phyloP scores from a whole-genome alignment of 2,888 invertebrate genomes.

The Tupiocoris notatus region DNA sequence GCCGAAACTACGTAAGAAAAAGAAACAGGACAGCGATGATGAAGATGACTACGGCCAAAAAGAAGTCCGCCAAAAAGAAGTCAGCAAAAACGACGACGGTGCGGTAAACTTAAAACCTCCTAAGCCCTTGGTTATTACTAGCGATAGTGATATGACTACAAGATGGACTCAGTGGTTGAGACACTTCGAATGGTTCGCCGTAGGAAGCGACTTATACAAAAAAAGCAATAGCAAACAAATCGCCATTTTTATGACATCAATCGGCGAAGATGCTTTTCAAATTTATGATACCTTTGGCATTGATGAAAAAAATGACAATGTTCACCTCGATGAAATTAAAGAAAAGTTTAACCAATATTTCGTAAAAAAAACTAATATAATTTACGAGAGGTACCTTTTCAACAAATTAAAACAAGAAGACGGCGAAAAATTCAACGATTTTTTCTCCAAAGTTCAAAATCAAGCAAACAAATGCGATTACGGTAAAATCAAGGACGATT shows the following conservation, averaged over 20 bases:
- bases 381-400: not conserved
- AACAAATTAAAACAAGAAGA: too few relatives aligned
- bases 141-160: not conserved
- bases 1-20: too few relatives aligned
- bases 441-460: not conserved
- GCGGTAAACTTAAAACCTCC: not conserved
- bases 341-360: not conserved
- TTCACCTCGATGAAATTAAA: not conserved
- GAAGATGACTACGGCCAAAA: too few relatives aligned
- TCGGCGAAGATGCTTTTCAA: not conserved
- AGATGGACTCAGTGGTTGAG: not conserved
- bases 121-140: not conserved
- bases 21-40: too few relatives aligned
- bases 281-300: not conserved
- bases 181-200: not conserved
- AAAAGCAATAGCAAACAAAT: not conserved
- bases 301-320: not conserved
- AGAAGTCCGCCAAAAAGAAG: not conserved
- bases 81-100: not conserved
- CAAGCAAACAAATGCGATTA: conserved; percentile 8
- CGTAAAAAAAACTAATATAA: not conserved
- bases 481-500: not conserved
- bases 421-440: too few relatives aligned
- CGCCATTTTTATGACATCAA: not conserved
- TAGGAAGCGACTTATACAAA: not conserved